Evolutionary conservation across 2,797 vertebrate genomes (phyloP), one percentile per base, ranked within the genome.

Genomic region (Syndactyla subalaris): DNA sequence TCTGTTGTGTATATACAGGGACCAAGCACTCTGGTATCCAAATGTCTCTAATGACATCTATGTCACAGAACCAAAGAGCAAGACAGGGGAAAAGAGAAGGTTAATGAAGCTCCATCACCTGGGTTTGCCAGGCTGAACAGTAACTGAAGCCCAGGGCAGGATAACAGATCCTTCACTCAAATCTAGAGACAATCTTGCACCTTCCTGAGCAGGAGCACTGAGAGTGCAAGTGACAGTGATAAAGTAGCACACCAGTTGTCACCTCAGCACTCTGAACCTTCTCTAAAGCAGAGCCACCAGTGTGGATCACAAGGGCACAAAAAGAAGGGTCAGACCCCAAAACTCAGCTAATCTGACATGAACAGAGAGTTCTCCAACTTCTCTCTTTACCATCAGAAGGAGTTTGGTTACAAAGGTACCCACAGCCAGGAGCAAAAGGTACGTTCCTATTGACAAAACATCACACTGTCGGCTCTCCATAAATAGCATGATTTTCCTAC

Each of bases 281-380:
- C 67, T 57, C 63, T 13, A 41, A 57, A 74, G 66, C 34, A 81
- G 32, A 91, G 36, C 23, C 11, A 68, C 10, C 27, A 52, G 16
- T 2, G 0, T 19, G 52, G 39, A 48, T 52, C 52, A 29, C 0
- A 2, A 34, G 18, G 29, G 20, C 32, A 57, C 22, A 54, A 10
- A 27, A 61, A 19, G 39, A 18, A 36, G 1, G 0, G 14, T 34
- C 36, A 81, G 22, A 70, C 1, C 16, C 26, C 46, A 41, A 46
- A 89, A 52, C 14, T 87, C 20, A 17, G 22, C 36, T 75, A 49
- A 89, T 41, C 43, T 7, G 2, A 48, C 7, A 27, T 3, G 6
- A 76, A 55, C 6, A 45, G 18, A 19, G 8, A 27, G 41, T 81
- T 71, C 46, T 62, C 43, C 39, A 72, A 7, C 34, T 67, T 67